Evolutionary conservation across 2,888 invertebrate genomes (phyloP), one percentile per base, ranked within the genome.

Genomic region (Cheilosia impressa): DNA sequence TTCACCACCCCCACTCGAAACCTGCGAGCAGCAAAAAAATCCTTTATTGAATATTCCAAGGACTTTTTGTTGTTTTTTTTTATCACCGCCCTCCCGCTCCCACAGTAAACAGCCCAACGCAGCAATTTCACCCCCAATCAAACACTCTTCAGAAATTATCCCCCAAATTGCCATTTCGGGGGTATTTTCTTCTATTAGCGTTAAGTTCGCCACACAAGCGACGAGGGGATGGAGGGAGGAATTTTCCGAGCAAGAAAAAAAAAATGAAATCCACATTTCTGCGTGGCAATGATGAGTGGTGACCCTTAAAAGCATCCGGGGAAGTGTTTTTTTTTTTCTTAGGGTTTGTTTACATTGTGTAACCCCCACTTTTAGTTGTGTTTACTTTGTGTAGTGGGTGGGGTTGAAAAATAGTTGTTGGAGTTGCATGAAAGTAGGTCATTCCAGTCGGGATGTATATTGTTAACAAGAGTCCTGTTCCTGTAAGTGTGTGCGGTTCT

Each of bases 241-340:
- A 34, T 34, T 10, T 10, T 34, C 34, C 10, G 10, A 47, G 53
- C n/a, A 52, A 52, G 3, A 22, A 22, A 22, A 13, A 68, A 55
- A 52, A 53, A 66, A 24, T 10, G 3, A 73, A 43, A 52, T 66
- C 65, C 69, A 72, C 77, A 71, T 66, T 69, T 66, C 31, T 75
- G 79, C 83, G 73, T 71, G 79, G 68, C 79, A 75, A 81, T 81
- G 85, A 85, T 85, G 85, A 85, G 85, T 85, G 85, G 85, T 85
- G 85, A 68, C 85, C 81, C 77, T 81, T 85, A 81, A 85, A 85
- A 85, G 85, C 76, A 77, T 85, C 77, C 81, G 75, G 71, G 58
- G 19, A 73, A 13, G 13, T 38, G 66, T 19, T 9, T 45, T 45
- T 66, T 82, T 76, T 17, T n/a, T 38, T 45, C 68, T 82, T 65